Conservation (phyloP, 2,113 vertebrate genomes). For the Neogale vison region DNA sequence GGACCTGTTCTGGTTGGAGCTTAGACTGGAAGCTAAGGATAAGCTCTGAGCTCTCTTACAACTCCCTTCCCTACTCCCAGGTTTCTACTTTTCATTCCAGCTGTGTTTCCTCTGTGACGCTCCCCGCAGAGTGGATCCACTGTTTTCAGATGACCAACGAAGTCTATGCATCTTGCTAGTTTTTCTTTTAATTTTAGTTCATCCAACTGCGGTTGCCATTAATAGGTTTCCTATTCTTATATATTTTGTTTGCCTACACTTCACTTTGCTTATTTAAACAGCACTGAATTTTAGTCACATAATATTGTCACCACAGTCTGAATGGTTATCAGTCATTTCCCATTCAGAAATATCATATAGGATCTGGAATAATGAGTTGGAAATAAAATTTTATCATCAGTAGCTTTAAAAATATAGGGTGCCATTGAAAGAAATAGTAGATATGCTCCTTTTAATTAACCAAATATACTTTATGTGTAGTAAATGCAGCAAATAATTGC, state of each 20-base stretch:
- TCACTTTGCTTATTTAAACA: not conserved
- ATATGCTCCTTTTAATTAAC: constrained; percentile 69
- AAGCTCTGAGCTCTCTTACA: not conserved
- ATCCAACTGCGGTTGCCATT: not conserved
- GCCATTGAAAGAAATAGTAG: constrained; percentile 59
- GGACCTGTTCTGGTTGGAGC: not conserved
- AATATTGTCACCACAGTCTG: not conserved
- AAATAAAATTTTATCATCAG: constrained; percentile 56
- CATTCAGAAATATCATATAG: not conserved
- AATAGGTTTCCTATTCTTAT: not conserved
- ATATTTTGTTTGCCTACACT: not conserved
- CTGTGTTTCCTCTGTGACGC: not conserved
- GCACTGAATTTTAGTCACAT: not conserved
- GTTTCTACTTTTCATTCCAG: no score
- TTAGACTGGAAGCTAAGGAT: not conserved
- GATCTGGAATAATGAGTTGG: not conserved
- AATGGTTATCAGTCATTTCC: not conserved
- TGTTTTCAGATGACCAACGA: not conserved
- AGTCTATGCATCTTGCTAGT: not conserved
- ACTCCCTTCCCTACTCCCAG: fast-evolving
- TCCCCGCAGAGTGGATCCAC: no score
- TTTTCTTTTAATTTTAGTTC: not conserved
- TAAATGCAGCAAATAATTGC: constrained; percentile 66
- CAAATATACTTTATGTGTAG: constrained; percentile 33
- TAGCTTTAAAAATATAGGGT: constrained; percentile 52